Base-by-base conservation (phyloP, 1,140 invertebrate species). In the Drosophila insularis region DNA sequence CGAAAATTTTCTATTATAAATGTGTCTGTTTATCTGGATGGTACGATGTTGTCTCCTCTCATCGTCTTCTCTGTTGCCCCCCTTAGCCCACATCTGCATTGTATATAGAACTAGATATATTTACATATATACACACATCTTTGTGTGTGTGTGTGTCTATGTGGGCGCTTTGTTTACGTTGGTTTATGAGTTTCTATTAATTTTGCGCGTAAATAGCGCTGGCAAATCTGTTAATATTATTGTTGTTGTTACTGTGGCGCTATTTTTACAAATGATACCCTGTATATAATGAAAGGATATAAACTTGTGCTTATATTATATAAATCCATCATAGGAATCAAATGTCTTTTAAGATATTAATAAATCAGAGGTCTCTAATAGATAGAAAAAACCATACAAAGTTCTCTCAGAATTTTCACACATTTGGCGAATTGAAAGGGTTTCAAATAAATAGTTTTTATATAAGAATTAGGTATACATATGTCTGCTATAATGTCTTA, bases 1-100 rank as follows among this genome's bases (percentile, higher is more conserved):
- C 79, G 75, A 86, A 76, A 76, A 86, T 86, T 79, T 81, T 86
- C 77, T 81, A 86, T 86, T 87, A 82, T 86, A 87, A 86, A 86
- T 86, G 82, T 71, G 82, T 71, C 82, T 86, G 82, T 87, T 87
- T 86, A 87, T 86, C 82, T 76, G 79, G 74, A 86, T 87, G 84
- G 82, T 75, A 81, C 82, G 82, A 75, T 78, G 81, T 85, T 71
- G 71, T 70, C 68, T 55, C 65, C 23, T 27, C 59, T 23, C 53
- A 31, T 43, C 65, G 54, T 59, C 19, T 4, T 17, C 2, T 2
- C 32, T 7, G 2, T 32, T 13, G 43, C 23, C 55, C 17, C 13
- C 21, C 40, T 60, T n/a, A 23, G 27, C 21, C 13, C 35, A 0
- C 50, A 10, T 23, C 21, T 53, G 23, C 19, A 10, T 8, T 23